Base-by-base conservation (phyloP, 2,113 vertebrate species). In the Laticauda colubrina region DNA sequence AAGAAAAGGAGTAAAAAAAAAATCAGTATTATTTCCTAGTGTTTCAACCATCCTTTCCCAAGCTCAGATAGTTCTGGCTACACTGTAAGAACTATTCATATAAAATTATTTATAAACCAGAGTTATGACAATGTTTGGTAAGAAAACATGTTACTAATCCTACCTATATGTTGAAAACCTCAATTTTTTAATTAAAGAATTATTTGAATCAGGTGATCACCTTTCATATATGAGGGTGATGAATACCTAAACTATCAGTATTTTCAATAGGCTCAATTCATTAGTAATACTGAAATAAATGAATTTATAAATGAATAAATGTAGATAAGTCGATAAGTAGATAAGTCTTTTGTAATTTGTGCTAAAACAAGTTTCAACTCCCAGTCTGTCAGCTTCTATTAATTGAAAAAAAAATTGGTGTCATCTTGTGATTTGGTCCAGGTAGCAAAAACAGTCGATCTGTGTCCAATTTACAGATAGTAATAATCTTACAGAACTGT, bases 1-100 rank as follows among this genome's bases (percentile, higher is more conserved):
- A 97, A 92, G 88, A 95, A 92, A 96, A 97, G 94, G 59, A 51
- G 89, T 94, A 93, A 95, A 97, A 94, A 95, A 97, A 97, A 97
- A 96, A 97, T 97, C 96, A 96, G 96, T 98, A 97, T 97, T 96
- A 92, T 97, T 85, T 94, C 81, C 86, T 85, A 0, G 0, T 91
- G 94, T 89, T 96, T 96, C 87, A 94, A 96, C 96, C 85, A 15
- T 12, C 94, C 45, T 95, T 95, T 85, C 26, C 45, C 93, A 64
- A 92, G 85, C 26, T 61, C 11, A 29, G 90, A 89, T 91, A 91
- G 56, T 61, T 92, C 8, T 89, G 29, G 55, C 3, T 95, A 81
- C 91, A 51, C 8, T 51, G 48, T 51, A 95, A 94, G 48, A 92
- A 93, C 91, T 0, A 0, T 89, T 92, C 95, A 69, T 54, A 95